Conservation (phyloP, 2,797 vertebrate genomes). For the Ara ararauna region DNA sequence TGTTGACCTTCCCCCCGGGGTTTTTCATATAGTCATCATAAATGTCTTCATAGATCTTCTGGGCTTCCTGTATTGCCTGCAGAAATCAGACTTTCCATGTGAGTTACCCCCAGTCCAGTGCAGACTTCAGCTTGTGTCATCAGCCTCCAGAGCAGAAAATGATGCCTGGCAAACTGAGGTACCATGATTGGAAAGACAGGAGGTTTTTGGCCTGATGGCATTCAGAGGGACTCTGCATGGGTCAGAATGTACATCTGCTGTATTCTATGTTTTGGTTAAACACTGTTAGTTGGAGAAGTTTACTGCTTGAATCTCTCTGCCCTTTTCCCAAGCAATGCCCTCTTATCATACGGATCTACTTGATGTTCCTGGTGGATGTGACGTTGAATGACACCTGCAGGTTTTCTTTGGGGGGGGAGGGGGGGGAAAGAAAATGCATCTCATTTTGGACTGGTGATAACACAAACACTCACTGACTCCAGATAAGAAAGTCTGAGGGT, state of each 20-base stretch:
- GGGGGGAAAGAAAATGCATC: not conserved
- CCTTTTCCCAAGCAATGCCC: not conserved
- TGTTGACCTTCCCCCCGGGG: constrained; percentile 70
- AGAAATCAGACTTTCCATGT: constrained; percentile 37
- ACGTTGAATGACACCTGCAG: not conserved
- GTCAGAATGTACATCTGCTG: not conserved
- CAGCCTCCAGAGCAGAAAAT: not conserved
- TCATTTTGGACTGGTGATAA: not conserved
- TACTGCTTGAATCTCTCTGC: not conserved
- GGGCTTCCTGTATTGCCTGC: constrained; percentile 89
- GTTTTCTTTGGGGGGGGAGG: not conserved
- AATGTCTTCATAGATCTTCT: constrained; percentile 86
- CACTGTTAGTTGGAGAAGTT: not conserved
- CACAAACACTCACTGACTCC: not conserved
- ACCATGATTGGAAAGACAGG: not conserved
- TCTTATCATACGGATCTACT: not conserved
- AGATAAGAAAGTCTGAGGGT: not conserved
- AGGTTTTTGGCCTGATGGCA: not conserved
- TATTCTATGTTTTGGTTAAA: not conserved
- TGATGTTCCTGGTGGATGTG: not conserved
- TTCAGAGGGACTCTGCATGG: not conserved
- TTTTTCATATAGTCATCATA: constrained; percentile 74
- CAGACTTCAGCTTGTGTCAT: not conserved
- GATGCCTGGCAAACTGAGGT: not conserved
- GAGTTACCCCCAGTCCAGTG: not conserved